A percentile compares a stretch with the other conserved stretches of the same genome.
These are phyloP conservation scores for Stegodyphus dumicola DNA, from an alignment of 1,140 invertebrate genomes.

Conservation along the genomic window DNA sequence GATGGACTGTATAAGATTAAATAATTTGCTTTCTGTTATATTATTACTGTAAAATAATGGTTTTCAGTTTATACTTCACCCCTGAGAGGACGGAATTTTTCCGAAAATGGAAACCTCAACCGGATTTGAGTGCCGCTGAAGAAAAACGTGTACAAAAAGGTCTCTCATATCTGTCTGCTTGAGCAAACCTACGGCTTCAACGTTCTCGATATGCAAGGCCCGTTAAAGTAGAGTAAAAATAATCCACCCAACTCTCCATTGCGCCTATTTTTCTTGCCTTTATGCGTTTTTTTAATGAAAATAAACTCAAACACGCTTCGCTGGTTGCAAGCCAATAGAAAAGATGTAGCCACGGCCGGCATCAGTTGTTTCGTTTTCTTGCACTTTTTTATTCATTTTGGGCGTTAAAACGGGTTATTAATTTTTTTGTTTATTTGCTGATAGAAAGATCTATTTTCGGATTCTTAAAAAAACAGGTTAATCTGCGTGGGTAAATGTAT, in stretches of 20 bases:
- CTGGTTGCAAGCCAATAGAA: constrained; percentile 25
- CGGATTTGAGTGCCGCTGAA: neutral
- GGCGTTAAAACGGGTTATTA: too few species aligned
- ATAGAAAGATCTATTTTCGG: too few species aligned
- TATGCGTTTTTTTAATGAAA: neutral
- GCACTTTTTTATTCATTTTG: neutral
- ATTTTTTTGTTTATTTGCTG: too few species aligned
- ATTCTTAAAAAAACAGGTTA: too few species aligned
- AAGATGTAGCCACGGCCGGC: neutral
- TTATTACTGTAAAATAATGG: too few species aligned
- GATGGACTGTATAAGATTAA: too few species aligned
- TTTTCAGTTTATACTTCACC: too few species aligned
- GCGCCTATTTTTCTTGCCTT: neutral
- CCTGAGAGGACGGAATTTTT: neutral
- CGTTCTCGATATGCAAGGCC: constrained; percentile 27
- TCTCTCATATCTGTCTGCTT: constrained; percentile 4
- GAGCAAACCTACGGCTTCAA: neutral
- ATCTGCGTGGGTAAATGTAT: too few species aligned
- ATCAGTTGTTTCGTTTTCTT: constrained; percentile 34
- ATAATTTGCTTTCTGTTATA: too few species aligned
- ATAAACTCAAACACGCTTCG: constrained; percentile 3
- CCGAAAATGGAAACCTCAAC: neutral
- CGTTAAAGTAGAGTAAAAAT: constrained; percentile 46
- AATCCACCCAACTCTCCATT: constrained; percentile 11
- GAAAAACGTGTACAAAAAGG: neutral